Conservation (phyloP, 2,888 invertebrate genomes). For the Drosophila ochracea region DNA sequence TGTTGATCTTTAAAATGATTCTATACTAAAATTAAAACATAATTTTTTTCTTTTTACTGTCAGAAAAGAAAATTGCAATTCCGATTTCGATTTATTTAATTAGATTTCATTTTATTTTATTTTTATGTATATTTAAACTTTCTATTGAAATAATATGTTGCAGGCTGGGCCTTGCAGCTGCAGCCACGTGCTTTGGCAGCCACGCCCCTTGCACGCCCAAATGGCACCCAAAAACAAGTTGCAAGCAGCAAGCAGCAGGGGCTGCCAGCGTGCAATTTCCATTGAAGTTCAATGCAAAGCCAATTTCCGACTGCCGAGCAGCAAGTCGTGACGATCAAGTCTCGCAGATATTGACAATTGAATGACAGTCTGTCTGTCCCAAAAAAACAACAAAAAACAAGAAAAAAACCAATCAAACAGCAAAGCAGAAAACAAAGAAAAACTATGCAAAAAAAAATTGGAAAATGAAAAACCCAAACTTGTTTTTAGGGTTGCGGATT, state of each 20-base stretch:
- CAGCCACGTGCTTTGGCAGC: constrained; percentile 45
- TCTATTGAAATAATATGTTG: constrained; percentile 34
- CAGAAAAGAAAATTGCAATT: neutral
- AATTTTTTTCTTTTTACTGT: neutral
- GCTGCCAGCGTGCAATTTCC: constrained; percentile 57
- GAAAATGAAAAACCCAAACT: constrained; percentile 16
- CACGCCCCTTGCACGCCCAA: constrained; percentile 32
- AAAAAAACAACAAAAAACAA: neutral
- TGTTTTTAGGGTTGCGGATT: constrained; percentile 43
- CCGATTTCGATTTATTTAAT: constrained; percentile 4
- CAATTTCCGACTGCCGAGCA: constrained; percentile 51
- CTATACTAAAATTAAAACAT: too few species aligned
- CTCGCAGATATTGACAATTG: constrained; percentile 74
- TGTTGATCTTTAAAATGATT: neutral
- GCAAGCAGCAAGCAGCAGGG: constrained; percentile 22
- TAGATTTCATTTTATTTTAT: constrained; percentile 1
- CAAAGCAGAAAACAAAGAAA: constrained; percentile 12
- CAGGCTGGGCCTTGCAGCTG: constrained; percentile 35
- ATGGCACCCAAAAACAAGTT: constrained; percentile 24
- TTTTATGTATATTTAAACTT: constrained; percentile 30
- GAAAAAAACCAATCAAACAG: neutral
- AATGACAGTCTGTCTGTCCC: constrained; percentile 64
- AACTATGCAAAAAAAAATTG: constrained; percentile 2
- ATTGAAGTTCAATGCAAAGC: constrained; percentile 75
- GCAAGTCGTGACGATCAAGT: constrained; percentile 70